Evolutionary conservation across 2,113 vertebrate species (phyloP), one percentile per base, ranked within the genome.

Genomic region (Nyctereutes procyonoides): DNA sequence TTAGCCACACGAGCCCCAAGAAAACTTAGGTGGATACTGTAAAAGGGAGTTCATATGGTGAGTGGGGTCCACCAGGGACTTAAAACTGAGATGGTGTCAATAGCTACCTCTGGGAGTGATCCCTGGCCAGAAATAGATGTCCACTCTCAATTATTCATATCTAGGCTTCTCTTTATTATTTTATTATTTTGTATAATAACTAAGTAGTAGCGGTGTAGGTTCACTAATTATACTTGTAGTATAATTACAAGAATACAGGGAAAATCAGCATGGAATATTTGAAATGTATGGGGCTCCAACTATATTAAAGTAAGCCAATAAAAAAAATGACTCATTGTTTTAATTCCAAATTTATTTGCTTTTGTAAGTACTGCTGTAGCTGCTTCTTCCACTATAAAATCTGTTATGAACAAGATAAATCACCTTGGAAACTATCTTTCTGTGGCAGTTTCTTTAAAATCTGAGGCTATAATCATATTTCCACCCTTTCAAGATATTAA

Each of bases 321-420:
- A 87, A 58, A 28, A 87, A 26, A 62, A 93, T 80, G 69, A 38
- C 1, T 56, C 7, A 92, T 38, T 5, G 8, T 97, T 97, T 93
- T 77, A 84, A 67, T 60, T 9, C 16, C 48, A 71, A 14, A 65
- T 55, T 62, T 20, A 93, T 26, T 55, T 93, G 30, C 76, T 51
- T 73, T 93, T 79, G 32, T 93, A 93, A 90, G 67, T 93, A 85
- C 16, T 62, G 55, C 65, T 89, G 28, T 77, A 92, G 17, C 71
- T 97, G 67, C 91, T 94, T 96, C 24, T 97, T 80, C 96, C 91
- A 2, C 63, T 95, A 7, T 43, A 84, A 83, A 92, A 63, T 58
- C 48, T 65, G 32, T 96, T 96, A 81, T 3, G 30, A 96, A 84
- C 97, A 91, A 26, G 93, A 77, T 97, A 97, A 98, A 87, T 90